These are phyloP conservation scores for Narcine bancroftii DNA, from an alignment of 2,113 vertebrate genomes.

Conservation along the genomic window DNA sequence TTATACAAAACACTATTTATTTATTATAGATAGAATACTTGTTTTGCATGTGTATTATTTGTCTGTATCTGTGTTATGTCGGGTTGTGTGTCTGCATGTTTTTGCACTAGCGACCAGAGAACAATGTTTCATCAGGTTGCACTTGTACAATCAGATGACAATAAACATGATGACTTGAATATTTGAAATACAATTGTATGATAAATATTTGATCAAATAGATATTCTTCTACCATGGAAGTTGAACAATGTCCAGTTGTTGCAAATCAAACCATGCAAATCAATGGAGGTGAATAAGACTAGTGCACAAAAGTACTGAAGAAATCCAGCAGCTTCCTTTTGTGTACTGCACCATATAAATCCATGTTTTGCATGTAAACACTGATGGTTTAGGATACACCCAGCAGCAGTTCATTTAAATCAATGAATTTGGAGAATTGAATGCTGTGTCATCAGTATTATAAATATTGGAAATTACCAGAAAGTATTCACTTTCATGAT, in stretches of 20 bases:
- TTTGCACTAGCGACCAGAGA: no score
- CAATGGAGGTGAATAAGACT: no score
- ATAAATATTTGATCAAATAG: conserved; percentile 3
- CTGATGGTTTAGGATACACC: background rate
- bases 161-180: no score
- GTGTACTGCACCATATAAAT: conserved; percentile 2
- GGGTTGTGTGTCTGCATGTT: no score
- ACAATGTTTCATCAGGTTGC: no score
- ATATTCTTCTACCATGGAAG: background rate
- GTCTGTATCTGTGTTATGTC: no score
- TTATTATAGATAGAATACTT: no score
- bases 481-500: background rate
- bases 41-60: no score
- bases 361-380: background rate
- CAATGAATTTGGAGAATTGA: background rate
- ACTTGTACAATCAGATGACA: no score
- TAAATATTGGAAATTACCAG: background rate
- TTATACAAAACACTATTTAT: no score
- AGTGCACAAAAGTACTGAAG: no score
- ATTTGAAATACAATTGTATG: background rate
- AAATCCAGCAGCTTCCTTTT: no score
- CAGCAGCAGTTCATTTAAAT: background rate
- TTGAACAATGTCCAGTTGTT: background rate
- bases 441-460: background rate
- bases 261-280: background rate